Evolutionary conservation across 1,140 invertebrate species (phyloP).

Genomic region (Patella vulgata): DNA sequence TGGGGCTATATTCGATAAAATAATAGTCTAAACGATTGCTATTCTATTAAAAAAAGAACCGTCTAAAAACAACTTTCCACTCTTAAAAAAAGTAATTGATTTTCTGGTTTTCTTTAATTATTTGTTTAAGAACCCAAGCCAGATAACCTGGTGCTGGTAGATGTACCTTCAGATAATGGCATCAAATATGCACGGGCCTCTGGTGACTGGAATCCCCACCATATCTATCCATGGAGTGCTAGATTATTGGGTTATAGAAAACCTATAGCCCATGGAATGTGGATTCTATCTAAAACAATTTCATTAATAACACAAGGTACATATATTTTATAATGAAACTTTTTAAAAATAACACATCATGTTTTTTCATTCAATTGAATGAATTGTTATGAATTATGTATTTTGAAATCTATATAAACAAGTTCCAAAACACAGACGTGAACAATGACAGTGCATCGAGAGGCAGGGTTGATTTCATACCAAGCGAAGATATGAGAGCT

Average conservation of each 20-base stretch:
- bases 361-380: neutral
- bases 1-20: too few relatives aligned
- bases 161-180: too few relatives aligned
- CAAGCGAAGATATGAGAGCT: too few relatives aligned
- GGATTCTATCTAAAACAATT: slow-evolving; percentile 29
- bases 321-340: neutral
- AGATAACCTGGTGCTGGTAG: too few relatives aligned
- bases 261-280: slow-evolving; percentile 43
- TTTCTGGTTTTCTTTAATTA: too few relatives aligned
- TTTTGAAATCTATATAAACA: neutral
- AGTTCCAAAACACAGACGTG: neutral
- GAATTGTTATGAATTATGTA: neutral
- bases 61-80: too few relatives aligned
- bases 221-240: slow-evolving; percentile 34
- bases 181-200: slow-evolving; percentile 30
- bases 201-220: slow-evolving; percentile 42
- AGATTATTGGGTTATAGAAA: slow-evolving; percentile 31
- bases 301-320: slow-evolving; percentile 6
- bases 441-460: neutral
- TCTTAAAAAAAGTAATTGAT: too few relatives aligned
- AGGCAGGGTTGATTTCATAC: neutral
- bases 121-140: too few relatives aligned
- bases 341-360: neutral
- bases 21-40: too few relatives aligned
- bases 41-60: too few relatives aligned